Percentiles rank a stretch among this genome's conserved stretches.
Evolutionary conservation across 2,797 vertebrate species (phyloP).

Genomic region (Cossypha niveicapilla): DNA sequence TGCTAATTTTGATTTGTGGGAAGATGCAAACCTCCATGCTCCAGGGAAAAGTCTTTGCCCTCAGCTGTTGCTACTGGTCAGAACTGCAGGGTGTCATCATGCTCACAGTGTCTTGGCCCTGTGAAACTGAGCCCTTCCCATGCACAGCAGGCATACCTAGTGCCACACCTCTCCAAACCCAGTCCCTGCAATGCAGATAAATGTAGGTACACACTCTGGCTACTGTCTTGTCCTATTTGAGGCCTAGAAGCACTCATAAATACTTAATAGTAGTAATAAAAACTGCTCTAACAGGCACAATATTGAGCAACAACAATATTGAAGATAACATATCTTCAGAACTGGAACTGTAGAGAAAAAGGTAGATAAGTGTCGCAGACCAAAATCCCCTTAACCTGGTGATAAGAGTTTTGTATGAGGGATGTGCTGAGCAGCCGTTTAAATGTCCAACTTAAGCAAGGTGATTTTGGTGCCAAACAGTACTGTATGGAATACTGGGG

Average conservation of each 20-base stretch:
- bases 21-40: background rate
- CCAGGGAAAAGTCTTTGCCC: background rate
- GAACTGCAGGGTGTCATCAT: background rate
- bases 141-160: background rate
- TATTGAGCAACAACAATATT: background rate
- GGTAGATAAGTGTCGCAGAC: background rate
- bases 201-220: no score
- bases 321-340: background rate
- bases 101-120: background rate
- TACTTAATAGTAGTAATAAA: background rate
- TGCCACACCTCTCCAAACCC: background rate
- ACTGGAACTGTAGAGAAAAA: background rate
- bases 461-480: background rate
- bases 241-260: background rate
- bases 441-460: background rate
- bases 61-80: background rate
- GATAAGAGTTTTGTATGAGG: background rate
- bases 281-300: background rate
- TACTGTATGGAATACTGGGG: background rate
- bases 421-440: background rate
- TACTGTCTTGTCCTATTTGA: background rate
- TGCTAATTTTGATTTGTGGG: background rate
- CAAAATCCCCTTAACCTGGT: background rate
- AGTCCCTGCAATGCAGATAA: background rate
- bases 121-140: background rate